Conservation (phyloP, 2,888 invertebrate species). For the Yponomeuta plumbellus region DNA sequence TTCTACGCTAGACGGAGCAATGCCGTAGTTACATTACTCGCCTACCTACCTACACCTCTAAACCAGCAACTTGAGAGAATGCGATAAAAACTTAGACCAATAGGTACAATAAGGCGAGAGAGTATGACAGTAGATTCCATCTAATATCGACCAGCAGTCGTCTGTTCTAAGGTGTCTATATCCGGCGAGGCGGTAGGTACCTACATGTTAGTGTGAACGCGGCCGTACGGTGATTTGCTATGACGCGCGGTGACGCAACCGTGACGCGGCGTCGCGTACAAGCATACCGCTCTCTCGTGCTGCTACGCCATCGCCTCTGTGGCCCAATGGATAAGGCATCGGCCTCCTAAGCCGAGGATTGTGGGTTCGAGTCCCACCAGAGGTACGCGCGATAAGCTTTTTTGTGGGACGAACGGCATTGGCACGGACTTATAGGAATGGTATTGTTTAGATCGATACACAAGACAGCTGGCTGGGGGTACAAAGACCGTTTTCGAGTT, state of each 20-base stretch:
- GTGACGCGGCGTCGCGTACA: slow-evolving; percentile 38
- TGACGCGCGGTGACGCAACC: slow-evolving; percentile 41
- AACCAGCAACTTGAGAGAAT: no score
- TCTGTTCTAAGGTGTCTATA: neutral
- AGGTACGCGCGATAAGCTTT: slow-evolving; percentile 71
- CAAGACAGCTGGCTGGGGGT: neutral
- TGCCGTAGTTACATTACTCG: no score
- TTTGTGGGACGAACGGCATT: neutral
- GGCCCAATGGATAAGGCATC: slow-evolving; percentile 91
- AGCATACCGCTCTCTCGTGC: slow-evolving; percentile 80
- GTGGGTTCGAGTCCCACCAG: slow-evolving; percentile 92
- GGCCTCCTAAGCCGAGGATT: slow-evolving; percentile 91
- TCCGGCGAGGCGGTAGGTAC: neutral
- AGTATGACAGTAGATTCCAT: no score
- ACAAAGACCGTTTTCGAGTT: neutral
- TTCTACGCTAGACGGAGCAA: no score
- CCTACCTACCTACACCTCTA: no score
- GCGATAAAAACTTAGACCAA: no score
- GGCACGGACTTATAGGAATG: neutral
- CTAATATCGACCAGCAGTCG: no score
- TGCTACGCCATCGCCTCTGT: slow-evolving; percentile 91
- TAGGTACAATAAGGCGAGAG: no score
- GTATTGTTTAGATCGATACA: neutral
- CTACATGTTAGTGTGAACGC: slow-evolving; percentile 9
- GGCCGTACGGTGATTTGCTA: slow-evolving; percentile 8